These are phyloP conservation scores for Urocynchramus pylzowi DNA, from an alignment of 2,113 vertebrate genomes.

Conservation along the genomic window DNA sequence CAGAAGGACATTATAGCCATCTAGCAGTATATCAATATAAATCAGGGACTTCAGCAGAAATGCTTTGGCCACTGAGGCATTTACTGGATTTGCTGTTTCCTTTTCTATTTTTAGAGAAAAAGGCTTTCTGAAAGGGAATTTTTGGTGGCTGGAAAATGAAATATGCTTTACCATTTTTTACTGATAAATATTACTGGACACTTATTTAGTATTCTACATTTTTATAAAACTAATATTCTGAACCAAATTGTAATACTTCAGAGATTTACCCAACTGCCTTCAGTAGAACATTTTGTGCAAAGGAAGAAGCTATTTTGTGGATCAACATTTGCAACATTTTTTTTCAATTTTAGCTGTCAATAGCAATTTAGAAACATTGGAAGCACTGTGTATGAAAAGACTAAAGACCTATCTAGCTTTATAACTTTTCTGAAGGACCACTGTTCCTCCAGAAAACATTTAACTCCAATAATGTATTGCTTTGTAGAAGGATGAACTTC, in stretches of 20 bases:
- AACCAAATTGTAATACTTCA: neutral
- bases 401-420: neutral
- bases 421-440: neutral
- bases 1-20: neutral
- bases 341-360: neutral
- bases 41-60: neutral
- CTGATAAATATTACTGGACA: neutral
- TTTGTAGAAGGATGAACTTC: neutral
- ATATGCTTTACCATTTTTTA: neutral
- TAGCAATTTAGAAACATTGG: neutral
- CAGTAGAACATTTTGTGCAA: neutral
- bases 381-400: neutral
- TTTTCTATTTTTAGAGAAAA: neutral
- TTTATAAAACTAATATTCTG: neutral
- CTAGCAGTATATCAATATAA: neutral
- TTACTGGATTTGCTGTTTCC: neutral
- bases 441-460: neutral
- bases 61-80: neutral
- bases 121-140: neutral
- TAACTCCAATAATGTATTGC: neutral
- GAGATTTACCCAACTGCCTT: neutral
- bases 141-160: neutral
- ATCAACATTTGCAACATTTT: neutral
- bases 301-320: neutral
- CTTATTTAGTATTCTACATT: neutral